These are phyloP conservation scores for Furcifer pardalis DNA, from an alignment of 2,797 vertebrate species.

Conservation along the genomic window DNA sequence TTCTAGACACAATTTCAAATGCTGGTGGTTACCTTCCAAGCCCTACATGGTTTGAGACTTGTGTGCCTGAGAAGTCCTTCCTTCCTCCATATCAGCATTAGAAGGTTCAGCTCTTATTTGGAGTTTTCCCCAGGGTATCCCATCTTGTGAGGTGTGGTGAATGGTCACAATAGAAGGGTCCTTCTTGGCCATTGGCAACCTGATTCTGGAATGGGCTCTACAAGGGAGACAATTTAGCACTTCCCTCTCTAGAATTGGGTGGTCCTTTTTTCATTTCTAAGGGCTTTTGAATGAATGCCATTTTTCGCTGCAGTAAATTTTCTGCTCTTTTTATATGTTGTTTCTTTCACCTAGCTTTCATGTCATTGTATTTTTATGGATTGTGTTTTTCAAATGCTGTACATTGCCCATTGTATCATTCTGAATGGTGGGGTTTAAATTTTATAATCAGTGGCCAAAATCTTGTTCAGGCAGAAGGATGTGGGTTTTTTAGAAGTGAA, in stretches of 20 bases:
- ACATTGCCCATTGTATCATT: too few species aligned
- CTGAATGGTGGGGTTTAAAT: too few species aligned
- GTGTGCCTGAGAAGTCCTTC: not conserved
- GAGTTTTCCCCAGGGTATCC: not conserved
- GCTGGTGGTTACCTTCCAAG: not conserved
- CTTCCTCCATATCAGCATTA: not conserved
- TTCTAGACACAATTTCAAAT: not conserved
- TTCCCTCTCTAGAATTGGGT: not conserved
- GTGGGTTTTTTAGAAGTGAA: too few species aligned
- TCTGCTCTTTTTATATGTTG: not conserved
- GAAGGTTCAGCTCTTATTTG: not conserved
- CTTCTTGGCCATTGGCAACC: not conserved
- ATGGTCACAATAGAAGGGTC: not conserved
- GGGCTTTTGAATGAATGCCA: not conserved
- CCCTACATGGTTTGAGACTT: not conserved
- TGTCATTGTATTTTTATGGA: too few species aligned
- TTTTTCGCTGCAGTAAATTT: not conserved
- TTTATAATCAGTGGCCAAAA: too few species aligned
- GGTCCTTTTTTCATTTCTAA: not conserved
- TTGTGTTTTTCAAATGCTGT: too few species aligned
- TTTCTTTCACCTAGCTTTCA: not conserved
- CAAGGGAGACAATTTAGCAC: not conserved
- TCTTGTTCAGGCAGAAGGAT: too few species aligned
- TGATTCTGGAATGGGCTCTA: not conserved
- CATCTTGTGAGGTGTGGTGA: not conserved